Percentiles rank a stretch among this genome's conserved stretches.
Conservation (phyloP, 2,797 vertebrate genomes). For the Natrix natrix region DNA sequence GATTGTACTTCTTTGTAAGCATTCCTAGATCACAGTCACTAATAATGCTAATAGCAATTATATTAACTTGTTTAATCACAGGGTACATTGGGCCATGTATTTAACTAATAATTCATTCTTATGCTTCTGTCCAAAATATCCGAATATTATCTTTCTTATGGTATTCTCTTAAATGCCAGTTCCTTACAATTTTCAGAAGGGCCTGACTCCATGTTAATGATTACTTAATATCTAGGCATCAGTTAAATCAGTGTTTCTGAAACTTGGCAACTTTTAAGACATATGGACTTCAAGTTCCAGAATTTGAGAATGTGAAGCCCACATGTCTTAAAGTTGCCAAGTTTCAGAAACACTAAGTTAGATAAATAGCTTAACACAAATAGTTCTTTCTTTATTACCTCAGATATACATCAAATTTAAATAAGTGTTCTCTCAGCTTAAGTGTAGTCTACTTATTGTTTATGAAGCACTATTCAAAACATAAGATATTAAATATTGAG, state of each 20-base stretch:
- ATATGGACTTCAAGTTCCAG: neutral
- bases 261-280: neutral
- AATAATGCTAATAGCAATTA: neutral
- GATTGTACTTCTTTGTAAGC: too few relatives aligned
- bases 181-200: neutral
- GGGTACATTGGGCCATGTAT: neutral
- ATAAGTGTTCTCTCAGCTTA: neutral
- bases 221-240: neutral
- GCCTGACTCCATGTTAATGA: neutral
- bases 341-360: neutral
- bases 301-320: neutral
- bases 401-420: neutral
- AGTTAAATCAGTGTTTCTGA: neutral
- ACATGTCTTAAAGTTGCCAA: neutral
- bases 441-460: conserved; percentile 25
- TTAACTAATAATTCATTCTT: neutral
- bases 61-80: neutral
- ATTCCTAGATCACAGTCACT: neutral
- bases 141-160: neutral
- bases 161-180: neutral
- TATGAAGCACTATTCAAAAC: conserved; percentile 5
- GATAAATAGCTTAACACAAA: neutral
- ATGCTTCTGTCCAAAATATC: neutral
- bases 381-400: neutral
- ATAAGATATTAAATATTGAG: conserved; percentile 15